Evolutionary conservation across 2,888 invertebrate genomes (phyloP).

Genomic region (Pollenia labialis): DNA sequence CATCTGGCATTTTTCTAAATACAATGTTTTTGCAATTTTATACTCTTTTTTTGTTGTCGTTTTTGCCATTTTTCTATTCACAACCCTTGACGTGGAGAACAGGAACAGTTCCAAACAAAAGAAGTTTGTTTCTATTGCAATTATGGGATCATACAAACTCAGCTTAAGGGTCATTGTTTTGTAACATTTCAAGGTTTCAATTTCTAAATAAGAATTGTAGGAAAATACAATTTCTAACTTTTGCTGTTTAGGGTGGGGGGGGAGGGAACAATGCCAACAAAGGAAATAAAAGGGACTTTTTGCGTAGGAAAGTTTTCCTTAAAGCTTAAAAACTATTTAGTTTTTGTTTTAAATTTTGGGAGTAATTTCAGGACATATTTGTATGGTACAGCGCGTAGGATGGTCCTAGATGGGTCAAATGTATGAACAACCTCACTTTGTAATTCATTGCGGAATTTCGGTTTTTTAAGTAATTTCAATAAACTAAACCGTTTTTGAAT

Average conservation of each 20-base stretch:
- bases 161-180: slow-evolving; percentile 62
- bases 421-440: no score
- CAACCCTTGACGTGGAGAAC: slow-evolving; percentile 55
- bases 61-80: slow-evolving; percentile 45
- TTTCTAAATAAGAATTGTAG: slow-evolving; percentile 27
- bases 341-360: no score
- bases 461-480: no score
- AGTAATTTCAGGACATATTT: no score
- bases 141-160: slow-evolving; percentile 45
- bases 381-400: no score
- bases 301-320: neutral
- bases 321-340: no score
- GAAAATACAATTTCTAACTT: neutral
- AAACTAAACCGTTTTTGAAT: no score
- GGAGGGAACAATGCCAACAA: neutral
- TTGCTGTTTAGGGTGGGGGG: neutral
- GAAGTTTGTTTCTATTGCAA: slow-evolving; percentile 54
- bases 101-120: slow-evolving; percentile 60
- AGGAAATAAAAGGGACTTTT: slow-evolving; percentile 7
- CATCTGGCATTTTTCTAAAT: slow-evolving; percentile 65
- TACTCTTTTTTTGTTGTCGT: slow-evolving; percentile 7
- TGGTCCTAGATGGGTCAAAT: no score
- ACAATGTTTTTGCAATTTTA: slow-evolving; percentile 46
- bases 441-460: no score
- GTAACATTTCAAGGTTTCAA: slow-evolving; percentile 60